phyloP scores from a whole-genome alignment of 2,797 vertebrate species.

The Vespertilio murinus region DNA sequence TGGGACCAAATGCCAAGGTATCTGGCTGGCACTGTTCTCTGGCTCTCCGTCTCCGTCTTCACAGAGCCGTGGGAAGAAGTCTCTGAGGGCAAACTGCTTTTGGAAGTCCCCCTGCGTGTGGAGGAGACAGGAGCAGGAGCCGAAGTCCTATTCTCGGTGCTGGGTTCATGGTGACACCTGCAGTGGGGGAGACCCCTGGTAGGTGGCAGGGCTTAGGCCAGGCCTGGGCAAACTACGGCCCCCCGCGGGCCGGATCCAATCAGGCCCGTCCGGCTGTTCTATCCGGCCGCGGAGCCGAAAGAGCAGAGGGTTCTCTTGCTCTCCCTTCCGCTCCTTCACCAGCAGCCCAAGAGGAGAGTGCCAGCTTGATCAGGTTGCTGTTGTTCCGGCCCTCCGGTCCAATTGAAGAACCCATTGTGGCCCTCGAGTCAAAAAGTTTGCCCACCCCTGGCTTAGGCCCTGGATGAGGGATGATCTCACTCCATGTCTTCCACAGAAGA shows the following conservation, averaged over 20 bases:
- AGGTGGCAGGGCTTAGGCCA: neutral
- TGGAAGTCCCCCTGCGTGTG: neutral
- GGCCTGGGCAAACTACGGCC: no score
- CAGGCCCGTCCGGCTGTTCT: no score
- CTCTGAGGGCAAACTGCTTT: neutral
- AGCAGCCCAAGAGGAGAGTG: no score
- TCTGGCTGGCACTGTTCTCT: fast-evolving
- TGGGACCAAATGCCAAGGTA: neutral
- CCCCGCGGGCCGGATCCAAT: no score
- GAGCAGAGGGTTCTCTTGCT: no score
- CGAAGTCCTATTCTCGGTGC: neutral
- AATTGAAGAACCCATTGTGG: no score
- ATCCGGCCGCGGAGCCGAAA: no score
- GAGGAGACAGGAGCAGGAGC: neutral
- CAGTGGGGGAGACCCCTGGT: neutral
- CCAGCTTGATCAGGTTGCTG: no score
- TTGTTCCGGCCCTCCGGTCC: no score
- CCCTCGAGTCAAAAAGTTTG: no score
- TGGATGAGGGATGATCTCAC: neutral
- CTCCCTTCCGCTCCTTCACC: no score
- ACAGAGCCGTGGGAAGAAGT: neutral
- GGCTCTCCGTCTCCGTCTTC: neutral
- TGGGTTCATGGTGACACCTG: neutral
- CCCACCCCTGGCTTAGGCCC: neutral
- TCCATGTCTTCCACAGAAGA: neutral